Evolutionary conservation across 2,888 invertebrate species (phyloP).

Genomic region (Pheosia tremula): DNA sequence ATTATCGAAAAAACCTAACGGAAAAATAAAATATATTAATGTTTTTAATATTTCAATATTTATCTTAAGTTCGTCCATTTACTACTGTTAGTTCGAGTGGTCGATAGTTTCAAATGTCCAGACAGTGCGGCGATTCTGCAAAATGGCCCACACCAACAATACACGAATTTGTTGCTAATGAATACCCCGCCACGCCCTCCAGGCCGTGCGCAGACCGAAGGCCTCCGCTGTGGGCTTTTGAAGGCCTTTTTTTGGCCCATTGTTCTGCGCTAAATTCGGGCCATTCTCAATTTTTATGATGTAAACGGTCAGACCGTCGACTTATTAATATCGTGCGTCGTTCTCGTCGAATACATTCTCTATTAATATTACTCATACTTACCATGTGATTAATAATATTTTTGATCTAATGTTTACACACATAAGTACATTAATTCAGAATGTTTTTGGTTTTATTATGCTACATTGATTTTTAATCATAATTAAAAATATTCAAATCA

Average conservation of each 20-base stretch:
- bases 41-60: neutral
- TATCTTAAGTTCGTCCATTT: slow-evolving; percentile 19
- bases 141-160: slow-evolving; percentile 43
- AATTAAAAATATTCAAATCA: too few species aligned
- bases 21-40: too few species aligned
- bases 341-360: too few species aligned
- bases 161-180: slow-evolving; percentile 68
- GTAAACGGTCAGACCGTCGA: neutral
- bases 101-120: slow-evolving; percentile 27
- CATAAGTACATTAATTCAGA: too few species aligned
- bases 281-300: slow-evolving; percentile 3
- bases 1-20: too few species aligned
- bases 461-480: too few species aligned
- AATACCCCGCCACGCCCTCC: slow-evolving; percentile 53
- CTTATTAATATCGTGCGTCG: too few species aligned
- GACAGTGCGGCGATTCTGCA: slow-evolving; percentile 39
- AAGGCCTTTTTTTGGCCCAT: slow-evolving; percentile 1
- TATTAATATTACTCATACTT: too few species aligned
- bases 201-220: slow-evolving; percentile 28
- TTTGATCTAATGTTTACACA: too few species aligned
- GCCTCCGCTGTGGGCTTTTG: slow-evolving; percentile 12
- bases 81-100: slow-evolving; percentile 27
- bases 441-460: too few species aligned
- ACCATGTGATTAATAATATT: too few species aligned
- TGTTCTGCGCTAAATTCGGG: neutral